These are phyloP conservation scores for Neosilurus hyrtlii DNA, from an alignment of 2,797 vertebrate genomes.

Conservation along the genomic window DNA sequence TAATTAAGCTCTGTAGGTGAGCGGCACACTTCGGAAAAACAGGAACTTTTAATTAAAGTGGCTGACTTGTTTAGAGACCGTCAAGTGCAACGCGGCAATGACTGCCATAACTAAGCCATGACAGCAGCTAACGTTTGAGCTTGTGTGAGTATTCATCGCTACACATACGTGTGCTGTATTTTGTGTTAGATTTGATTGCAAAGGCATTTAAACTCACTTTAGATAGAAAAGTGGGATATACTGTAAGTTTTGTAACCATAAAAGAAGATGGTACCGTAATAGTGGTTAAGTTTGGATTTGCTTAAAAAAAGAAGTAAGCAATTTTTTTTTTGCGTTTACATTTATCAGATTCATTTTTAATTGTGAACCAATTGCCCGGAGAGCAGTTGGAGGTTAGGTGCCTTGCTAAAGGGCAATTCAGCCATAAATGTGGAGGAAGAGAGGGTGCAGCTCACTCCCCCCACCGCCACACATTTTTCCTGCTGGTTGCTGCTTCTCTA, in stretches of 20 bases:
- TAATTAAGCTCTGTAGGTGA: constrained; percentile 72
- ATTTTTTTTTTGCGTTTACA: not conserved
- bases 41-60: constrained; percentile 71
- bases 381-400: too few species aligned
- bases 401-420: too few species aligned
- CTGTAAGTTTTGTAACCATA: not conserved
- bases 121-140: constrained; percentile 50
- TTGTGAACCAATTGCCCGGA: too few species aligned
- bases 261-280: not conserved
- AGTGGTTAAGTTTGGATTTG: not conserved
- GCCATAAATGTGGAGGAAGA: too few species aligned
- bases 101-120: constrained; percentile 57
- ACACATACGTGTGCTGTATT: not conserved
- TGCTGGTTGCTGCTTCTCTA: too few species aligned
- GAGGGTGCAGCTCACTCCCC: too few species aligned
- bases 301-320: not conserved
- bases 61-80: constrained; percentile 62
- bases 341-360: too few species aligned
- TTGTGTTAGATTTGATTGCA: not conserved
- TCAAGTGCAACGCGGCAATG: constrained; percentile 49
- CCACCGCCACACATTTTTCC: too few species aligned
- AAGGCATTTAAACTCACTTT: not conserved
- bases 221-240: not conserved
- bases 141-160: constrained; percentile 18
- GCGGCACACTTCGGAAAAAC: constrained; percentile 66